Base-by-base conservation (phyloP, 2,888 invertebrate species). In the Physocephala rufipes region DNA sequence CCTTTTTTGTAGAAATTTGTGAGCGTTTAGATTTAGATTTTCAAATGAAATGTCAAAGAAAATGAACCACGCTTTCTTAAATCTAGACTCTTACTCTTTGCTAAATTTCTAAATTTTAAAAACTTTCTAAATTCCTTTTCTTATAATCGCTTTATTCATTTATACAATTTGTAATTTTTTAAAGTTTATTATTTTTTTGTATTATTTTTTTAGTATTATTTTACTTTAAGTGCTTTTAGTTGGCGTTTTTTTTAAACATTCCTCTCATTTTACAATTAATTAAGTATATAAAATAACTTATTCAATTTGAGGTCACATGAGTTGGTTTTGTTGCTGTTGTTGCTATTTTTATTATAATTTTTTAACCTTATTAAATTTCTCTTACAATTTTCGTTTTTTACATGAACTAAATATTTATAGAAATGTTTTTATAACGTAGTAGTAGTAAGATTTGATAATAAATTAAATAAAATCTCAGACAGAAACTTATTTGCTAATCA, bases 271-370 rank as follows among this genome's bases (percentile, higher is more conserved):
- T 36, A 36, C 4, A 9, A 36, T 36, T 67, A 67, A 45, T 67
- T 67, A 67, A 58, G 78, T 74, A 74, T 73, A 74, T 61, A 79
- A 78, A 80, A 82, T 82, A 83, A 82, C 85, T 85, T 85, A 85
- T 83, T 81, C 81, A 85, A 84, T 83, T 85, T 86, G 86, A 86
- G 86, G 86, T 86, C 86, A 86, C 86, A 86, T 86, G 86, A 86
- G 86, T 86, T 86, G 86, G 86, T 86, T 86, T 85, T 85, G 84
- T 84, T 82, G 82, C 78, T 79, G 53, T 73, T 62, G 66, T 74
- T 67, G 47, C 61, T 67, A 47, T 76, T 76, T 74, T 75, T 75
- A 28, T 58, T 58, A 5, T 15, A 58, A 9, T 58, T 9, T 58
- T 58, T n/a, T n/a, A n/a, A n/a, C 28, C 28, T 3, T 55, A 5